Conservation (phyloP, 2,888 invertebrate genomes). For the Epinotia brunnichana region DNA sequence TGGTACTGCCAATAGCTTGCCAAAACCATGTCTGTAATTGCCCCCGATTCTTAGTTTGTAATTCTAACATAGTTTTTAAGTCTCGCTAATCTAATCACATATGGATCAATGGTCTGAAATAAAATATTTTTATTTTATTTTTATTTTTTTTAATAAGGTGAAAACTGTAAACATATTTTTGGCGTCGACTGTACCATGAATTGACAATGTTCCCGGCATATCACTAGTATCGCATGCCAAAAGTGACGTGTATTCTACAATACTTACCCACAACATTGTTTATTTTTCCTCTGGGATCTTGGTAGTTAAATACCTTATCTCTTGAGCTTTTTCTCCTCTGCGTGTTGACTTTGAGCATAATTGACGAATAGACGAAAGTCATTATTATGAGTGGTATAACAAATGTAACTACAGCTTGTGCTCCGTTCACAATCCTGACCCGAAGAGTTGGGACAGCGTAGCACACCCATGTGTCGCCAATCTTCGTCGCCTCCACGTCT, state of each 20-base stretch:
- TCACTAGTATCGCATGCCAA: not conserved
- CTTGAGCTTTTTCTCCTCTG: conserved; percentile 44
- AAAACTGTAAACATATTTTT: too few relatives aligned
- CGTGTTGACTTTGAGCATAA: conserved; percentile 51
- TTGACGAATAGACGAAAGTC: conserved; percentile 51
- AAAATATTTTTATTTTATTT: too few relatives aligned
- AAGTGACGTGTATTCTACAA: not conserved
- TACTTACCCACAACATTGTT: conserved; percentile 55
- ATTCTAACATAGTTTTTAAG: too few relatives aligned
- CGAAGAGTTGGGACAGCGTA: conserved; percentile 39
- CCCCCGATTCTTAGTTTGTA: too few relatives aligned
- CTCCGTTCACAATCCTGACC: conserved; percentile 45
- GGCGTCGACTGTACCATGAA: too few relatives aligned
- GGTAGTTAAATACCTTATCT: conserved; percentile 49
- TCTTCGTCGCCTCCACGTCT: conserved; percentile 47
- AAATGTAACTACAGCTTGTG: conserved; percentile 48
- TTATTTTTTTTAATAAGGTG: too few relatives aligned
- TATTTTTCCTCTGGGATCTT: conserved; percentile 50
- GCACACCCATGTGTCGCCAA: conserved; percentile 47
- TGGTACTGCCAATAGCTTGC: too few relatives aligned
- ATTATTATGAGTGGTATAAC: conserved; percentile 52
- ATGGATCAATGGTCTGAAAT: too few relatives aligned
- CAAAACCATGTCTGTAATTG: too few relatives aligned
- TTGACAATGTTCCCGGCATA: not conserved
- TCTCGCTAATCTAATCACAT: too few relatives aligned